phyloP scores from a whole-genome alignment of 2,113 vertebrate species.

The Triplophysa siluroides region DNA sequence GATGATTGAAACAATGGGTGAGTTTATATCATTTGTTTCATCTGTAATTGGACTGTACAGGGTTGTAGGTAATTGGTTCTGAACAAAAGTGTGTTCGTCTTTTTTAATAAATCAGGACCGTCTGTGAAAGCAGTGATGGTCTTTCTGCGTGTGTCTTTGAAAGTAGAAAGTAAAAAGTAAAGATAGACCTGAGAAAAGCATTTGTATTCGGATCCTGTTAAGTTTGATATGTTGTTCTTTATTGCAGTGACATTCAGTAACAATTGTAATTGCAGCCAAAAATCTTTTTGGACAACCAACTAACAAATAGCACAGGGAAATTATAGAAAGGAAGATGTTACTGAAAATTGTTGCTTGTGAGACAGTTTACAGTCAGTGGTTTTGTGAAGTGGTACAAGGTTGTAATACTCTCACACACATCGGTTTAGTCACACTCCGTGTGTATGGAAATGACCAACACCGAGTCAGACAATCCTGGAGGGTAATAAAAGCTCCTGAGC shows the following conservation, averaged over 20 bases:
- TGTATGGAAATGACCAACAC: constrained; percentile 30
- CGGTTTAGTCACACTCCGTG: constrained; percentile 36
- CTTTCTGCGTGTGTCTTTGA: not conserved
- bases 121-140: not conserved
- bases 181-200: too few species aligned
- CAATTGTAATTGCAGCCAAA: too few species aligned
- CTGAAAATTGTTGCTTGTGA: constrained; percentile 9
- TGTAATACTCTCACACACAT: constrained; percentile 23
- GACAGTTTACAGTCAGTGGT: constrained; percentile 36
- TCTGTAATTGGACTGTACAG: not conserved
- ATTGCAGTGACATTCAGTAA: too few species aligned
- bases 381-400: constrained; percentile 16
- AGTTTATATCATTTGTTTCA: constrained; percentile 49
- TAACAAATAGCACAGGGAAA: not conserved
- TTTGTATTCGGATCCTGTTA: too few species aligned
- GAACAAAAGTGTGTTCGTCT: not conserved
- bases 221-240: too few species aligned
- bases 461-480: constrained; percentile 24
- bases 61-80: not conserved
- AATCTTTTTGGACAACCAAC: too few species aligned
- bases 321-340: not conserved
- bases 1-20: constrained; percentile 81
- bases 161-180: not conserved
- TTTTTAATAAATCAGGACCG: not conserved
- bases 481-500: not conserved